Evolutionary conservation across 1,140 invertebrate species (phyloP).

Genomic region (Teleogryllus occipitalis): DNA sequence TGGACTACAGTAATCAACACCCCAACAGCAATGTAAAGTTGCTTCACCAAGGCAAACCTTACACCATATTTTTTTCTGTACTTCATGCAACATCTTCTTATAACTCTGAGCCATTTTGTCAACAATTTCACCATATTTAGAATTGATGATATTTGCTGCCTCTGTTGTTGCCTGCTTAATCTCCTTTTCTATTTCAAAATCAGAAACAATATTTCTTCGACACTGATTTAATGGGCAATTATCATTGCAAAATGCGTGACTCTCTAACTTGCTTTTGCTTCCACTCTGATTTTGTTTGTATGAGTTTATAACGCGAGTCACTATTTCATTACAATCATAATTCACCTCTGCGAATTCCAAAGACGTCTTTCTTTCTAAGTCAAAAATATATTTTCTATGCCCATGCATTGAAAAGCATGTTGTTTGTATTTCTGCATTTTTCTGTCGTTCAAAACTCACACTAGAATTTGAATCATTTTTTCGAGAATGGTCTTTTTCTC

Average conservation of each 20-base stretch:
- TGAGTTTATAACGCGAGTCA: background rate
- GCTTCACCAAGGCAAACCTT: background rate
- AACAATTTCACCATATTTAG: background rate
- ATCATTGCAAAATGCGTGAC: background rate
- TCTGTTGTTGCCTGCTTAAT: background rate
- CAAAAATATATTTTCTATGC: too few relatives aligned
- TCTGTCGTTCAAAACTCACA: too few relatives aligned
- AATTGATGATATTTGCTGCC: background rate
- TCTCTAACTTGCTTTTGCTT: background rate
- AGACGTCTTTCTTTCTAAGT: background rate
- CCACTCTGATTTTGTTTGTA: too few relatives aligned
- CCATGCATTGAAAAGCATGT: background rate
- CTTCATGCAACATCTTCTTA: background rate
- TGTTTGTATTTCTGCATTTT: background rate
- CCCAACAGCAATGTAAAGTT: background rate
- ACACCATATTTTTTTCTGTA: background rate
- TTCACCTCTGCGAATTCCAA: background rate
- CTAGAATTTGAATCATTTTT: too few relatives aligned
- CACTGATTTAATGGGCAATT: background rate
- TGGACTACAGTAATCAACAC: background rate
- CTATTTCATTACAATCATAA: background rate
- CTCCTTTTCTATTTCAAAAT: background rate
- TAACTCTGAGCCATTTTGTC: background rate
- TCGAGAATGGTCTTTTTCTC: too few relatives aligned
- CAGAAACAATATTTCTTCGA: background rate